Evolutionary conservation across 2,888 invertebrate species (phyloP).

Genomic region (Actias luna): DNA sequence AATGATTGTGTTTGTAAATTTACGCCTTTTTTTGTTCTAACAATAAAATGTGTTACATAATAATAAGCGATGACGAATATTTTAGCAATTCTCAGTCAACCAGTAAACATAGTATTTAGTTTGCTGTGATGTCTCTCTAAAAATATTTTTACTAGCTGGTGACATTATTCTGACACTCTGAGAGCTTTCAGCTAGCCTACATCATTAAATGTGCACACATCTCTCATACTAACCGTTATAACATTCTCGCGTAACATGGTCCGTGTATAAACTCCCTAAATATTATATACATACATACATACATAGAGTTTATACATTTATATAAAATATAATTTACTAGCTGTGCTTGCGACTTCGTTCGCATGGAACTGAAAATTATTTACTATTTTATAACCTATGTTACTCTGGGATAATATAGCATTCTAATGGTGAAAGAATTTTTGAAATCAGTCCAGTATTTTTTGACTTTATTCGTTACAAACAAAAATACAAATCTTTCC

Average conservation of each 20-base stretch:
- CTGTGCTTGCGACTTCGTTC: too few relatives aligned
- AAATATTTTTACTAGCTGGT: neutral
- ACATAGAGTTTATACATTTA: too few relatives aligned
- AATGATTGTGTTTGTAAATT: too few relatives aligned
- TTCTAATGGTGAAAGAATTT: too few relatives aligned
- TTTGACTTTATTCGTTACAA: too few relatives aligned
- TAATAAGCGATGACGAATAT: neutral
- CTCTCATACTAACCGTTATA: conserved; percentile 32
- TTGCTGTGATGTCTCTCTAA: neutral
- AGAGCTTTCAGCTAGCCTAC: conserved; percentile 19
- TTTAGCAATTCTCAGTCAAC: neutral
- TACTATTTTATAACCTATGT: too few relatives aligned
- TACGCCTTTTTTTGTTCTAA: neutral
- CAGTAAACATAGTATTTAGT: neutral
- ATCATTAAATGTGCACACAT: conserved; percentile 43
- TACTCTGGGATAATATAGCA: too few relatives aligned
- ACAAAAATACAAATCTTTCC: too few relatives aligned
- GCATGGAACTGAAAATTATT: too few relatives aligned
- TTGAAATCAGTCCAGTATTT: too few relatives aligned
- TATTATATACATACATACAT: neutral
- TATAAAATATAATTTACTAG: too few relatives aligned
- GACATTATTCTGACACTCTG: neutral
- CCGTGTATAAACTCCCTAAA: neutral
- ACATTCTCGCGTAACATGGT: conserved; percentile 23
- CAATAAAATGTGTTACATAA: neutral